phyloP scores from a whole-genome alignment of 2,797 vertebrate species.

The Onychomys leucogaster region DNA sequence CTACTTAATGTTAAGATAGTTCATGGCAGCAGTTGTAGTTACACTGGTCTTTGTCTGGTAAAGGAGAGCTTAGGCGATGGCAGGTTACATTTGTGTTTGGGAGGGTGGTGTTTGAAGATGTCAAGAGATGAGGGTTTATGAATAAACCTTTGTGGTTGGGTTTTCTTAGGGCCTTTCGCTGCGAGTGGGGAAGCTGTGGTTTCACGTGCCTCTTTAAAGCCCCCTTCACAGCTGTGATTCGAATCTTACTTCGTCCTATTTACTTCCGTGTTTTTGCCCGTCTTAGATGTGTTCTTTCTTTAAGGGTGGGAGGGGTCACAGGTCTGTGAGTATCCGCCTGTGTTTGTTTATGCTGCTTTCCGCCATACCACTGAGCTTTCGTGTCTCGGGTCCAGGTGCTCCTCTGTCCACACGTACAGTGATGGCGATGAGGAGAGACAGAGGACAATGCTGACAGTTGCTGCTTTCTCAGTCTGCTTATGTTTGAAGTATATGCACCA shows the following conservation, averaged over 20 bases:
- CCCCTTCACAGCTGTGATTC: background rate
- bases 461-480: background rate
- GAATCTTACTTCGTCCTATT: background rate
- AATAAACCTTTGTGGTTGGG: background rate
- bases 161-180: background rate
- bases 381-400: background rate
- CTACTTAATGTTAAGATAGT: constrained; percentile 8
- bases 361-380: background rate
- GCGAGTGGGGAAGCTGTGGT: background rate
- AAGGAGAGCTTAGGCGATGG: background rate
- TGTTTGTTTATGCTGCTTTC: background rate
- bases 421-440: constrained; percentile 61
- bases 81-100: background rate
- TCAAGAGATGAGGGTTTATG: background rate
- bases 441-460: constrained; percentile 62
- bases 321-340: background rate
- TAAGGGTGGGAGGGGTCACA: background rate
- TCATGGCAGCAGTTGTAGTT: background rate
- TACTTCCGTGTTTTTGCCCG: background rate
- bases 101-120: background rate
- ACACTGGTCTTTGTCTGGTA: background rate
- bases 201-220: background rate
- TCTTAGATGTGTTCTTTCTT: background rate
- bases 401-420: background rate
- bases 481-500: background rate